phyloP scores from a whole-genome alignment of 2,888 invertebrate species.

The Aplocera efformata region DNA sequence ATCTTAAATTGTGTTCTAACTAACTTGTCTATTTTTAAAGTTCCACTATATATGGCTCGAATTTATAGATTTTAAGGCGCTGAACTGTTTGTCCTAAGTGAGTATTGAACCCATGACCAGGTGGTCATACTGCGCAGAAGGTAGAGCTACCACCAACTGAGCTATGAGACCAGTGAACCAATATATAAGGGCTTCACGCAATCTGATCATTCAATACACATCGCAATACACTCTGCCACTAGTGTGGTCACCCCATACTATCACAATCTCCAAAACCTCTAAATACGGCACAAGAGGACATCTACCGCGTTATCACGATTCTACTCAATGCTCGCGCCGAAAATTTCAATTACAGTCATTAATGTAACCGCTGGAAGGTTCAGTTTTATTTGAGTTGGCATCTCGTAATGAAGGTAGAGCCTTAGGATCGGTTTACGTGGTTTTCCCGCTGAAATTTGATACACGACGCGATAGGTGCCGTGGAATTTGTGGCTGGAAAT shows the following conservation, averaged over 20 bases:
- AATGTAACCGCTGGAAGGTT: constrained; percentile 11
- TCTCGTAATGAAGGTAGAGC: constrained; percentile 11
- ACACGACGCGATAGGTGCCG: background rate
- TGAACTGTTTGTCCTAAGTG: too few relatives aligned
- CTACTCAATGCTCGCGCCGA: constrained; percentile 6
- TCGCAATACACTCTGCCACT: too few relatives aligned
- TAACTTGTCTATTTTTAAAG: too few relatives aligned
- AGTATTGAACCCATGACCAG: too few relatives aligned
- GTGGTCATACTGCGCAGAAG: too few relatives aligned
- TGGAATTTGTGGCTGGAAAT: background rate
- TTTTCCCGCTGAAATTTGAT: constrained; percentile 4
- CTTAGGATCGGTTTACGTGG: constrained; percentile 5
- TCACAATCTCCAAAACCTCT: constrained; percentile 11
- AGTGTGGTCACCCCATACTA: constrained; percentile 12
- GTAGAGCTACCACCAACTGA: too few relatives aligned
- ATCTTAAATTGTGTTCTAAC: too few relatives aligned
- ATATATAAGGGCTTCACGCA: too few relatives aligned
- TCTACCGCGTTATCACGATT: constrained; percentile 3
- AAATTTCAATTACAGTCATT: constrained; percentile 15
- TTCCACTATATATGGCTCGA: too few relatives aligned
- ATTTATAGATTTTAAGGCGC: too few relatives aligned
- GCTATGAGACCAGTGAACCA: too few relatives aligned
- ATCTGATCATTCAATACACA: too few relatives aligned
- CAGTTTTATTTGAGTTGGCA: constrained; percentile 17
- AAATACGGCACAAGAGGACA: constrained; percentile 7